These are phyloP conservation scores for Aspidiotus destructor DNA, from an alignment of 2,888 invertebrate species.

Conservation along the genomic window DNA sequence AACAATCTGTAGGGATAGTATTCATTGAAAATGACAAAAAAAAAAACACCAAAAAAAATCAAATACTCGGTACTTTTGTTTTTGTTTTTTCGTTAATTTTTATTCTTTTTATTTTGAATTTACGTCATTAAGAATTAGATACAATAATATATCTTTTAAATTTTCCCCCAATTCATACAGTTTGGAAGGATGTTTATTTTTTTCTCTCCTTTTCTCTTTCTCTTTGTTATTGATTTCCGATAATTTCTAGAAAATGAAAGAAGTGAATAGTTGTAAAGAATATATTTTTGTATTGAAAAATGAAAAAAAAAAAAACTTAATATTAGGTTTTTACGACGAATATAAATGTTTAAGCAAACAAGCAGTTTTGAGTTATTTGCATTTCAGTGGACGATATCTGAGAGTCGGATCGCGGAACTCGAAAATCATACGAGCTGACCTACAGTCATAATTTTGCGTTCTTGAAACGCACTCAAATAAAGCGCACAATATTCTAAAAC, in stretches of 20 bases:
- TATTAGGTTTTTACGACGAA: constrained; percentile 2
- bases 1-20: constrained; percentile 2
- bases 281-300: constrained; percentile 1
- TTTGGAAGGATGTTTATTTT: constrained; percentile 10
- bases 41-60: constrained; percentile 22
- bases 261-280: not conserved
- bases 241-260: constrained; percentile 23
- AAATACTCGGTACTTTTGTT: constrained; percentile 15
- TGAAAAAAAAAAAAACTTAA: constrained; percentile 13
- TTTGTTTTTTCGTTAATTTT: constrained; percentile 28
- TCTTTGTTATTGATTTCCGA: constrained; percentile 9
- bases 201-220: constrained; percentile 19
- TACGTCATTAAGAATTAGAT: constrained; percentile 13
- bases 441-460: no score
- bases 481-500: no score
- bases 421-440: no score
- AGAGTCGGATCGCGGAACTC: no score
- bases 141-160: constrained; percentile 16
- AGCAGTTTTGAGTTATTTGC: not conserved
- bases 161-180: not conserved
- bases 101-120: constrained; percentile 17
- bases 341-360: constrained; percentile 17
- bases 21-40: not conserved
- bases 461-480: no score
- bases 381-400: not conserved